These are phyloP conservation scores for Glaucomys volans DNA, from an alignment of 2,113 vertebrate genomes.

Conservation along the genomic window DNA sequence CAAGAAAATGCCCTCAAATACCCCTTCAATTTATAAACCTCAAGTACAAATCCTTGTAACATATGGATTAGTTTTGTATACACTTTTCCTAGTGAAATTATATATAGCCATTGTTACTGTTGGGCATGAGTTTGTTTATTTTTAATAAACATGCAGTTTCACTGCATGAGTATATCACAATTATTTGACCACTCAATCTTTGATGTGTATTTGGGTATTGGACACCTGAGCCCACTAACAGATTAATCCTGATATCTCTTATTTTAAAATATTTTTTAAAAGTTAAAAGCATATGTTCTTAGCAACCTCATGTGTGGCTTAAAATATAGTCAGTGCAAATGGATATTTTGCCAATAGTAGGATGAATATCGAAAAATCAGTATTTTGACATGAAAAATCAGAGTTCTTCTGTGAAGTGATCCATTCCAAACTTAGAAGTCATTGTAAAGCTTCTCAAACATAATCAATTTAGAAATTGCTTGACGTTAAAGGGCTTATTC, in stretches of 20 bases:
- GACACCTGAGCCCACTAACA: background rate
- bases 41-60: background rate
- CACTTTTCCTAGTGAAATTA: background rate
- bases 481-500: background rate
- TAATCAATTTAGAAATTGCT: background rate
- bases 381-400: constrained; percentile 29
- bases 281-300: background rate
- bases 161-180: background rate
- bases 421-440: constrained; percentile 40
- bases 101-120: background rate
- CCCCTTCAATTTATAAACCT: background rate
- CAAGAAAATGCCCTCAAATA: background rate
- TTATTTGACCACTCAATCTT: background rate
- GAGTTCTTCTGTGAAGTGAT: background rate
- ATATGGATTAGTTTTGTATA: background rate
- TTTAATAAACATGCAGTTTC: background rate
- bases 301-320: background rate
- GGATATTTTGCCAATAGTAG: background rate
- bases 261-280: background rate
- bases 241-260: background rate
- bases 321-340: background rate
- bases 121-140: background rate
- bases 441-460: constrained; percentile 32
- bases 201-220: background rate
- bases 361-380: constrained; percentile 37